Percentiles rank a stretch among this genome's conserved stretches.
phyloP scores from a whole-genome alignment of 2,888 invertebrate species.

The Calameuta filiformis region DNA sequence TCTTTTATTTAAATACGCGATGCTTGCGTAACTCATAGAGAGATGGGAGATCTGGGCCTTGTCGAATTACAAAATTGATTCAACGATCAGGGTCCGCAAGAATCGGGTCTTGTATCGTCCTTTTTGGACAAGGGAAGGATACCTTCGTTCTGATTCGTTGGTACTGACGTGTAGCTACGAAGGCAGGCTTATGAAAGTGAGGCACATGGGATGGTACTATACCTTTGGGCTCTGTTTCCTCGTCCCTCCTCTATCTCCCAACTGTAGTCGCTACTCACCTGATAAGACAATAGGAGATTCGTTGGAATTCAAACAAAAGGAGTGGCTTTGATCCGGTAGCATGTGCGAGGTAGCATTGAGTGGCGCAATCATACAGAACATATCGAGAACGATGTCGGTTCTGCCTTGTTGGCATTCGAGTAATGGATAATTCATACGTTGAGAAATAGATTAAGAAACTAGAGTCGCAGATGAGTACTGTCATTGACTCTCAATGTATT shows the following conservation, averaged over 20 bases:
- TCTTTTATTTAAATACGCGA: neutral
- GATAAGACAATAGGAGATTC: conserved; percentile 16
- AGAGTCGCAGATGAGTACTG: neutral
- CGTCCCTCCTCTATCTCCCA: neutral
- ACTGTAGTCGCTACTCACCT: neutral
- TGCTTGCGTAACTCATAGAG: neutral
- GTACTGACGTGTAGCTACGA: neutral
- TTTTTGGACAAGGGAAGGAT: neutral
- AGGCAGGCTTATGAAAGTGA: neutral
- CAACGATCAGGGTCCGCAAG: neutral
- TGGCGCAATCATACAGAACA: conserved; percentile 1
- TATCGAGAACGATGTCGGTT: neutral
- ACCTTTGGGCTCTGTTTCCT: neutral
- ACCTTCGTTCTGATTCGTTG: neutral
- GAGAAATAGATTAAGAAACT: neutral
- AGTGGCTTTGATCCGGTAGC: conserved; percentile 19
- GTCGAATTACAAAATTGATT: neutral
- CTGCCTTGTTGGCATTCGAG: neutral
- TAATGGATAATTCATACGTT: neutral
- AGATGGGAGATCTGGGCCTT: neutral
- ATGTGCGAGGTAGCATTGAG: conserved; percentile 3
- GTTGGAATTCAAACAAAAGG: conserved; percentile 19
- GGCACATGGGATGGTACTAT: neutral
- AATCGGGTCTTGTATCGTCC: neutral
- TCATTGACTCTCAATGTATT: neutral